These are phyloP conservation scores for Eulemur macaco DNA, from an alignment of 2,113 vertebrate genomes.

Conservation along the genomic window DNA sequence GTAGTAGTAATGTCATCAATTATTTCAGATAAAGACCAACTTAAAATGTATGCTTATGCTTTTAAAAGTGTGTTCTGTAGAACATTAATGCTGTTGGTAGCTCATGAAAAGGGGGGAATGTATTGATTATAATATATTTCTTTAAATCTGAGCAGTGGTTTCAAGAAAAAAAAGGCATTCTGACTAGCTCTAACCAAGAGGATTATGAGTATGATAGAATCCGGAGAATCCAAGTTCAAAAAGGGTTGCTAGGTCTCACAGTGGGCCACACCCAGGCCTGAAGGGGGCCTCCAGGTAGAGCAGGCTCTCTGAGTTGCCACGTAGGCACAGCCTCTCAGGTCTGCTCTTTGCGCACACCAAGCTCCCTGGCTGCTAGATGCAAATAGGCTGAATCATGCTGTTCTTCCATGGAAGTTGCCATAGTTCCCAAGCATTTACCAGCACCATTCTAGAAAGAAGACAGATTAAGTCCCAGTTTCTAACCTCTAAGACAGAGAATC, in stretches of 20 bases:
- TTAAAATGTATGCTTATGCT: not conserved
- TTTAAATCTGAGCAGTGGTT: not conserved
- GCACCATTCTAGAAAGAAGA: not conserved
- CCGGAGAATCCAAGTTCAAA: not conserved
- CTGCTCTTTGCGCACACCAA: not conserved
- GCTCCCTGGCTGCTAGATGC: not conserved
- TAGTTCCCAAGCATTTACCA: not conserved
- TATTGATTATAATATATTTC: not conserved
- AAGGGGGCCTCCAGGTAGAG: not conserved
- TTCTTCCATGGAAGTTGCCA: not conserved
- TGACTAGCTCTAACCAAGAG: not conserved
- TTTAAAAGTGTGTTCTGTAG: not conserved
- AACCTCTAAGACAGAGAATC: not conserved
- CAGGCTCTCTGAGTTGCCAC: not conserved
- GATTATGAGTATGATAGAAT: not conserved
- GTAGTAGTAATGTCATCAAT: not conserved
- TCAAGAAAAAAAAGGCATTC: not conserved
- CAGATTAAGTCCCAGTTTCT: not conserved
- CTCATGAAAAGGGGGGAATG: not conserved
- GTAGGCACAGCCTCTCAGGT: not conserved
- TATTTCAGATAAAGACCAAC: not conserved
- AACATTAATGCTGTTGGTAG: not conserved
- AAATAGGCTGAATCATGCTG: not conserved
- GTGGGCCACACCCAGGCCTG: accelerated
- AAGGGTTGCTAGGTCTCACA: not conserved